Percentiles rank a stretch among this genome's conserved stretches.
These are phyloP conservation scores for Galagoides demidoff DNA, from an alignment of 2,797 vertebrate species.

Conservation along the genomic window DNA sequence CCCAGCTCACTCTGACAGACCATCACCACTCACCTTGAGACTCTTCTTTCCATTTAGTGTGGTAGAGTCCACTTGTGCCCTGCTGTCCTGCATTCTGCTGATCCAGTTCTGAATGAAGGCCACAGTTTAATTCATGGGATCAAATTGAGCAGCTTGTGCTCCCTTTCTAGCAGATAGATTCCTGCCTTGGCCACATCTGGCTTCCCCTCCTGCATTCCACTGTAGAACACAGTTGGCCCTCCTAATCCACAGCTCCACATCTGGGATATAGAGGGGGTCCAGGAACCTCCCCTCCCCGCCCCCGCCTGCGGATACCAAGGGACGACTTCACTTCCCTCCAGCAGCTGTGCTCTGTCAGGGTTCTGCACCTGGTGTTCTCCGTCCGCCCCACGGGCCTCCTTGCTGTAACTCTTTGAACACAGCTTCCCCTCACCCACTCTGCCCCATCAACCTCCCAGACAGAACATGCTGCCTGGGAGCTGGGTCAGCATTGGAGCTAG, in stretches of 20 bases:
- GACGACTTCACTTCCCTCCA: background rate
- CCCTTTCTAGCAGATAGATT: background rate
- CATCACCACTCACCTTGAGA: too few species aligned
- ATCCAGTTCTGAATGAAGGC: too few species aligned
- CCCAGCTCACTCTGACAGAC: background rate
- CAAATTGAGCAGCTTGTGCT: background rate
- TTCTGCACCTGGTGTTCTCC: background rate
- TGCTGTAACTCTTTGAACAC: background rate
- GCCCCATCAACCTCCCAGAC: fast-evolving
- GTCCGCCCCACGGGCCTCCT: background rate
- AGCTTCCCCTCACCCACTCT: background rate
- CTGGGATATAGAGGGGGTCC: background rate
- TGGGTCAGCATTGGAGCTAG: fast-evolving
- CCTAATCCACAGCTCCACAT: background rate
- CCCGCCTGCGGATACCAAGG: background rate
- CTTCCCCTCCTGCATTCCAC: fast-evolving
- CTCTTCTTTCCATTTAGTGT: fast-evolving
- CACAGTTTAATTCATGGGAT: background rate
- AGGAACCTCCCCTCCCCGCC: too few species aligned
- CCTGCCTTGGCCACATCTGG: background rate
- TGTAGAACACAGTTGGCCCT: fast-evolving
- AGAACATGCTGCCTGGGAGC: background rate
- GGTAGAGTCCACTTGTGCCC: background rate
- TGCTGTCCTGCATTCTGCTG: background rate
- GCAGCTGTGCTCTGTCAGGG: too few species aligned